Percentiles rank a stretch among this genome's conserved stretches.
phyloP scores from a whole-genome alignment of 1,140 invertebrate species.

The Lamellibrachia luymesi region DNA sequence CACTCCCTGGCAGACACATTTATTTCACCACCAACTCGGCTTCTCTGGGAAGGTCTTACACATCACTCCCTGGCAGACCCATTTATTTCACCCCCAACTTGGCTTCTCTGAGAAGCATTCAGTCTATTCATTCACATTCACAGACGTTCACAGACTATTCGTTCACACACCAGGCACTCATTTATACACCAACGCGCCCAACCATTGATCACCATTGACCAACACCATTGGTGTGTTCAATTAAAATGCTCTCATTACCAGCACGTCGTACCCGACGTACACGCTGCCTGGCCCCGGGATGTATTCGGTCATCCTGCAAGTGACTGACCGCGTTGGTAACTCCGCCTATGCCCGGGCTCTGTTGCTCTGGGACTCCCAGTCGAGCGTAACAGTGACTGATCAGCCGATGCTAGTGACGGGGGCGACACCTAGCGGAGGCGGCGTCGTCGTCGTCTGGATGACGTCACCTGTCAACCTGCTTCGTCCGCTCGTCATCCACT shows the following conservation, averaged over 20 bases:
- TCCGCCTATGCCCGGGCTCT: constrained; percentile 26
- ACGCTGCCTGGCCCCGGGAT: constrained; percentile 27
- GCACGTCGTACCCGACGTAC: constrained; percentile 16
- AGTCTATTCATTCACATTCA: too few relatives aligned
- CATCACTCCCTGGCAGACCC: too few relatives aligned
- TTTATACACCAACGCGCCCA: too few relatives aligned
- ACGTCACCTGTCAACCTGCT: not conserved
- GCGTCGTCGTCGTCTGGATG: constrained; percentile 22
- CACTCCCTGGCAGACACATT: too few relatives aligned
- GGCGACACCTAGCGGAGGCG: constrained; percentile 17
- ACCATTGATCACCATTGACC: too few relatives aligned
- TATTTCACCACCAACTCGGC: too few relatives aligned
- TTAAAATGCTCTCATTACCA: not conserved
- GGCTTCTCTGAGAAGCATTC: too few relatives aligned
- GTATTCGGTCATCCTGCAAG: constrained; percentile 33
- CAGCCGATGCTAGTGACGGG: constrained; percentile 67
- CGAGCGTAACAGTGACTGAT: constrained; percentile 79
- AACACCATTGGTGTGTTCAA: too few relatives aligned
- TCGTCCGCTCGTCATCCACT: constrained; percentile 14
- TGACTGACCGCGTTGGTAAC: constrained; percentile 32
- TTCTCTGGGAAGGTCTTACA: too few relatives aligned
- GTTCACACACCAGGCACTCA: too few relatives aligned
- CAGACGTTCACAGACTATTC: too few relatives aligned
- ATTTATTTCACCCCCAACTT: too few relatives aligned
- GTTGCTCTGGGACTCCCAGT: constrained; percentile 29